Evolutionary conservation across 2,888 invertebrate genomes (phyloP).

Genomic region (Hypomecis atomaria): DNA sequence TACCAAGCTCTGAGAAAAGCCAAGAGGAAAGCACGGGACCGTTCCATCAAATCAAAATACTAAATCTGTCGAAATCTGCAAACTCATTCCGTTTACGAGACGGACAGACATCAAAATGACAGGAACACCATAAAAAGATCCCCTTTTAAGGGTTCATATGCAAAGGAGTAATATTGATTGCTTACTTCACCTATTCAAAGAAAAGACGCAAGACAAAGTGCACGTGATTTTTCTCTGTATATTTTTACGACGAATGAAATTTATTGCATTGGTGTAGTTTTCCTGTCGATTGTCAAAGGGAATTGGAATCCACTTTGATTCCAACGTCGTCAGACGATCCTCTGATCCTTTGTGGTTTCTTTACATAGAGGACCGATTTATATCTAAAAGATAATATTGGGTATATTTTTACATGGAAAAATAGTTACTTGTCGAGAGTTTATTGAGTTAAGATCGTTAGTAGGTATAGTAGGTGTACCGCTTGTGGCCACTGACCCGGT

Average conservation of each 20-base stretch:
- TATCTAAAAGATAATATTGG: neutral
- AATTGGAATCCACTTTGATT: conserved; percentile 22
- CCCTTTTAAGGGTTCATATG: no score
- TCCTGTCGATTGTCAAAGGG: conserved; percentile 14
- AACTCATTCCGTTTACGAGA: no score
- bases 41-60: no score
- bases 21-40: no score
- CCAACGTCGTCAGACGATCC: conserved; percentile 4
- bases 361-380: neutral
- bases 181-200: neutral
- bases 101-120: no score
- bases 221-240: conserved; percentile 2
- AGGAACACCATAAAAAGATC: no score
- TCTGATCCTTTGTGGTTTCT: conserved; percentile 8
- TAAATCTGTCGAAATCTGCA: no score
- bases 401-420: neutral
- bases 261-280: conserved; percentile 16
- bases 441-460: no score
- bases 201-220: neutral
- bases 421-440: no score
- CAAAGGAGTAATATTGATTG: neutral
- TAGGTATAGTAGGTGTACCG: no score
- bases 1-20: no score
- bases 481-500: no score
- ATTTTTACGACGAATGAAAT: conserved; percentile 6